phyloP scores from a whole-genome alignment of 2,888 invertebrate genomes.

The Netelia virgata region DNA sequence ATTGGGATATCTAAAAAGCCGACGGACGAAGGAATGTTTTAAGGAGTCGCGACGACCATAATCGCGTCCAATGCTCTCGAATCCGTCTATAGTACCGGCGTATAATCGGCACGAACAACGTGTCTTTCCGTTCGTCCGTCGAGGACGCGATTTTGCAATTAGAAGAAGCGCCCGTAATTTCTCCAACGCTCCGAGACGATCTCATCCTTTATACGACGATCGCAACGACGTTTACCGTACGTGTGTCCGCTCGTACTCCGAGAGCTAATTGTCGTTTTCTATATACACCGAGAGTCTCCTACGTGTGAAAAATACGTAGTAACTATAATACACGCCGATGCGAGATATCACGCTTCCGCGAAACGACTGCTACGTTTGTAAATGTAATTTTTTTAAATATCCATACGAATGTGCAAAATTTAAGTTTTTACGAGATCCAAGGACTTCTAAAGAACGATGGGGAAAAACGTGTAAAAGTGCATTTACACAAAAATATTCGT shows the following conservation, averaged over 20 bases:
- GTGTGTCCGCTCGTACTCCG: not conserved
- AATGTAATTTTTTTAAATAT: not conserved
- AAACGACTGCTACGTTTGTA: not conserved
- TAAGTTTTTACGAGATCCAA: not conserved
- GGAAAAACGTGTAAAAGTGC: not conserved
- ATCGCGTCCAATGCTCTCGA: not conserved
- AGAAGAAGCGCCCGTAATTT: constrained; percentile 32
- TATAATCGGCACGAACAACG: constrained; percentile 15
- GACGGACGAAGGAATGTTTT: not conserved
- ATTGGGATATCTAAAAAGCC: not conserved
- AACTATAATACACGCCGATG: not conserved
- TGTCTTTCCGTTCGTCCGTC: not conserved
- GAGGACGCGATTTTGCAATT: constrained; percentile 35
- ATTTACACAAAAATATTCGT: not conserved
- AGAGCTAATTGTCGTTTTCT: not conserved
- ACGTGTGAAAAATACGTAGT: constrained; percentile 9
- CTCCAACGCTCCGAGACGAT: constrained; percentile 6
- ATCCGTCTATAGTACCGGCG: not conserved
- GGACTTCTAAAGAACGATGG: not conserved
- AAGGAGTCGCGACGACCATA: not conserved
- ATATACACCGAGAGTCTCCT: too few relatives aligned
- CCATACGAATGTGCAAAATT: not conserved
- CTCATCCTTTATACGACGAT: not conserved
- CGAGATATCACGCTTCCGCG: too few relatives aligned
- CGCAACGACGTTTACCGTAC: not conserved